These are phyloP conservation scores for Cryptocheilus praepositus DNA, from an alignment of 2,888 invertebrate species.

Conservation along the genomic window DNA sequence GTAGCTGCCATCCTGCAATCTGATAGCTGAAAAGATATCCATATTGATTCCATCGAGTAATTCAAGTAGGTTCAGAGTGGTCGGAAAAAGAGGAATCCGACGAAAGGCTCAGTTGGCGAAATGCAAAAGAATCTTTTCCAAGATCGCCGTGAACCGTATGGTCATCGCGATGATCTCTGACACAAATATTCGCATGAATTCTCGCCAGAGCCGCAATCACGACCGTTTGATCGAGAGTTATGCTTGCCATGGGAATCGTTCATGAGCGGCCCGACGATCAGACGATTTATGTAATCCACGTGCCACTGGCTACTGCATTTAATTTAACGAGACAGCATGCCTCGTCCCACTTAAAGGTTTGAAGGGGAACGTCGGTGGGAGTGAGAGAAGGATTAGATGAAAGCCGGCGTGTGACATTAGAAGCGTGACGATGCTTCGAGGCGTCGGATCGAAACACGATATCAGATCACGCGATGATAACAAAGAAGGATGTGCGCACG, in stretches of 20 bases:
- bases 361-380: not conserved
- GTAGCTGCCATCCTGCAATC: conserved; percentile 84
- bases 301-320: conserved; percentile 26
- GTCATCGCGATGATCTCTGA: conserved; percentile 10
- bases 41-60: conserved; percentile 13
- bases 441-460: conserved; percentile 16
- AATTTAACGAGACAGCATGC: conserved; percentile 31
- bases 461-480: conserved; percentile 6
- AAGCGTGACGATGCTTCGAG: conserved; percentile 15
- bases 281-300: conserved; percentile 36
- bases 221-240: conserved; percentile 30
- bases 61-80: conserved; percentile 8
- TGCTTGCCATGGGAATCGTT: conserved; percentile 15
- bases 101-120: no score
- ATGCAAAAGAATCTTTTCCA: no score
- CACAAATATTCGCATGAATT: no score
- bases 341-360: conserved; percentile 32
- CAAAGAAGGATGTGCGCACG: not conserved
- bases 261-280: conserved; percentile 25
- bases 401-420: conserved; percentile 13
- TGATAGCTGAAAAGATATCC: conserved; percentile 80
- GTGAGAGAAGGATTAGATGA: conserved; percentile 36
- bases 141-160: not conserved
- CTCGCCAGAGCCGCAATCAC: conserved; percentile 12
- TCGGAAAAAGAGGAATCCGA: not conserved